Base-by-base conservation (phyloP, 2,888 invertebrate genomes). In the Spialia ferax region DNA sequence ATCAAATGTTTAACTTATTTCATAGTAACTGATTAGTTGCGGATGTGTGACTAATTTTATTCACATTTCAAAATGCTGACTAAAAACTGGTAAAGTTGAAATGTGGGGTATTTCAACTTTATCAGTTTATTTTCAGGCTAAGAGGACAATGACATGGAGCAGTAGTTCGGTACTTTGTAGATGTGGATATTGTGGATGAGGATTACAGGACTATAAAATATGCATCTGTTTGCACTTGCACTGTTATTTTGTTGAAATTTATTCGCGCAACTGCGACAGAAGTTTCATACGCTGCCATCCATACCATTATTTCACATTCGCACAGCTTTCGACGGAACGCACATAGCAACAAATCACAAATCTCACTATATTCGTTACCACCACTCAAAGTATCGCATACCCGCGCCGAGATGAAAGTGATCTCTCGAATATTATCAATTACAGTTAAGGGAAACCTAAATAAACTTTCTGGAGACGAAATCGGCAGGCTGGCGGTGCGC, bases 391-490 rank as follows among this genome's bases (percentile, higher is more conserved):
- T 59, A 65, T 65, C 65, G 35, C 61, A 69, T 59, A 62, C 60
- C 45, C 71, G 70, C 61, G 66, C 38, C 68, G 69, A 87, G 84
- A 88, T 87, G 84, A 89, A 86, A 87, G 85, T 79, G 82, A 82
- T 77, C 73, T 64, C 65, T 68, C 74, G 79, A 83, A 81, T 85
- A 85, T 86, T 86, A 86, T 87, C 86, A 88, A 87, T 87, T 86
- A 86, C 78, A 84, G 79, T 80, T 79, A 79, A 83, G 83, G 82
- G 76, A 80, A 83, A 84, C 77, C 80, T 84, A 87, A 88, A 89
- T 88, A 88, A 85, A 85, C 83, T 78, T 54, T 71, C 72, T 74
- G 68, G 75, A 77, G 76, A 69, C 75, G 77, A 80, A 76, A 82
- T 79, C 70, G 78, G 71, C 65, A 69, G 67, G 70, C 85, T 91